phyloP scores from a whole-genome alignment of 2,113 vertebrate genomes.

The Globicephala melas region DNA sequence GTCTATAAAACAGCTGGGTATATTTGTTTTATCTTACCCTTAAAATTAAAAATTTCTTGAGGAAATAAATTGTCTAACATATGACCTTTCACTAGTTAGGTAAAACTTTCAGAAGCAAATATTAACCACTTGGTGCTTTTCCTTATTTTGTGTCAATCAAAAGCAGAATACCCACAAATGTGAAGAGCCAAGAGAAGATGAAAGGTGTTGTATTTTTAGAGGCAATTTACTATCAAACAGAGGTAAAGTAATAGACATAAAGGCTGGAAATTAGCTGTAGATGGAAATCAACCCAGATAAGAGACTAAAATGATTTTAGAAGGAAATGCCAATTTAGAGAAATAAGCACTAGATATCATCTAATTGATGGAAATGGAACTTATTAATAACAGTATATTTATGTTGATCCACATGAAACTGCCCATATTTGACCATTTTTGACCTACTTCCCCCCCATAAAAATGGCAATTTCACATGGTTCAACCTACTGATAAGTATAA shows the following conservation, averaged over 20 bases:
- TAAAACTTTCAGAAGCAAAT: background rate
- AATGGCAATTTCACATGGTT: background rate
- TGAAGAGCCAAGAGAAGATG: background rate
- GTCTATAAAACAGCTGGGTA: background rate
- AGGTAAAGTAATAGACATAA: conserved; percentile 25
- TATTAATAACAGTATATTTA: conserved; percentile 20
- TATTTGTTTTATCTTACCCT: background rate
- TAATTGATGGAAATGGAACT: background rate
- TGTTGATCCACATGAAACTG: background rate
- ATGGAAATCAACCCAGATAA: background rate
- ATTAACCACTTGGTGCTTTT: background rate
- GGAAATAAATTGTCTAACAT: background rate
- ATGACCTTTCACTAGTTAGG: background rate
- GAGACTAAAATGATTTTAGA: background rate
- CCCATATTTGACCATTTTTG: background rate
- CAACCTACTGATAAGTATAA: background rate
- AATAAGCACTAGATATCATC: background rate
- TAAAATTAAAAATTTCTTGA: background rate
- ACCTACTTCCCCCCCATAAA: background rate
- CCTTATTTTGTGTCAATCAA: background rate
- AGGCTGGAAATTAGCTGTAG: background rate
- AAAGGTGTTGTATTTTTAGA: conserved; percentile 19
- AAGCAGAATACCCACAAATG: background rate
- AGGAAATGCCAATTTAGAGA: background rate
- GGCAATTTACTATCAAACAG: background rate